Evolutionary conservation across 2,113 vertebrate genomes (phyloP).

Genomic region (Grallaria varia): DNA sequence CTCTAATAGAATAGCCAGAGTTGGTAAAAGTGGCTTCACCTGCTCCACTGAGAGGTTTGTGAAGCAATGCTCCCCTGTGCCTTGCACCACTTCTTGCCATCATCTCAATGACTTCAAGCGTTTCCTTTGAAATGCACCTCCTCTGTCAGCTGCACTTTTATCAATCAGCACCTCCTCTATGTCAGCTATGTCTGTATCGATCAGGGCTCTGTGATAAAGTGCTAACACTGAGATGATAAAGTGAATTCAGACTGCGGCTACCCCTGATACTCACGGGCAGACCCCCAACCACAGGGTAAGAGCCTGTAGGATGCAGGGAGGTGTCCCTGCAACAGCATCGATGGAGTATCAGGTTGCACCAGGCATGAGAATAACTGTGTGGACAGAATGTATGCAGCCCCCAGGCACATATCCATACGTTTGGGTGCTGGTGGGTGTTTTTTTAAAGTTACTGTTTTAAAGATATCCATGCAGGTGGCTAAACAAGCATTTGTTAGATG

Average conservation of each 20-base stretch:
- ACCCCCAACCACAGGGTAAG: not conserved
- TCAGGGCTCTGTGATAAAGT: not conserved
- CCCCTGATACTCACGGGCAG: not conserved
- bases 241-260: not conserved
- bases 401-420: constrained; percentile 49
- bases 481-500: constrained; percentile 32
- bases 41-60: not conserved
- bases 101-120: accelerated
- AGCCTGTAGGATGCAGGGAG: not conserved
- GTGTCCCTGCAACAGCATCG: not conserved
- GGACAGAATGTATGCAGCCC: constrained; percentile 40
- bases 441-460: constrained; percentile 52
- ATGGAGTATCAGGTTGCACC: not conserved
- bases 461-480: constrained; percentile 55
- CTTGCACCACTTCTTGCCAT: accelerated
- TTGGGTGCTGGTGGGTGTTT: constrained; percentile 60
- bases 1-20: not conserved
- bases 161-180: not conserved
- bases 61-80: not conserved
- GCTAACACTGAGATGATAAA: not conserved
- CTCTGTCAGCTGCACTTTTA: not conserved
- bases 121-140: not conserved
- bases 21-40: not conserved
- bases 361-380: not conserved
- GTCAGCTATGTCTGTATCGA: not conserved